Conservation (phyloP, 2,888 invertebrate genomes). For the Polia nebulosa region DNA sequence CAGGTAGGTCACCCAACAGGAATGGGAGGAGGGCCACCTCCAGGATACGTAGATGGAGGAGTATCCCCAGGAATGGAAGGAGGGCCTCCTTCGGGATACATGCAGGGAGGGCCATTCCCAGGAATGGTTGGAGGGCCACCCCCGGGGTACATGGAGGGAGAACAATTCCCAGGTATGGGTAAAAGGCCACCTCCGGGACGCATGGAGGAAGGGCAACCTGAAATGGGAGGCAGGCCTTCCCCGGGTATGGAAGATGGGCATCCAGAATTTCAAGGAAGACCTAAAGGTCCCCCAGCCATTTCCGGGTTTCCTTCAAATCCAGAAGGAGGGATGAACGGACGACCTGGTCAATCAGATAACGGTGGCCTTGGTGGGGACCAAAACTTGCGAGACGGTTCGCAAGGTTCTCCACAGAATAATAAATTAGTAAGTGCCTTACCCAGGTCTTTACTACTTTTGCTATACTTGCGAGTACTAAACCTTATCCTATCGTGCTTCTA, state of each 20-base stretch:
- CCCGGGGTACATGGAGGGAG: not conserved
- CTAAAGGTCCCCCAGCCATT: not conserved
- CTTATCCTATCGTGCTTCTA: no score
- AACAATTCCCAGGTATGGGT: not conserved
- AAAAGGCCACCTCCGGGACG: not conserved
- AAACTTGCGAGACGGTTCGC: not conserved
- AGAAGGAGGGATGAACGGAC: not conserved
- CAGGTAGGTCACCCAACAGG: no score
- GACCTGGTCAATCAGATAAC: not conserved
- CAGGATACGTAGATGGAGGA: no score
- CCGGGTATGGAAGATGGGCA: not conserved
- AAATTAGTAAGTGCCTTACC: conserved; percentile 11
- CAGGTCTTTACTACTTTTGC: not conserved
- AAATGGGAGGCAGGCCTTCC: no score
- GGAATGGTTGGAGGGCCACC: not conserved
- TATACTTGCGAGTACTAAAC: no score
- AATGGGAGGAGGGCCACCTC: not conserved
- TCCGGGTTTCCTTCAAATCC: not conserved
- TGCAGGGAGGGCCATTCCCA: not conserved
- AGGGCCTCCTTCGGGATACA: not conserved
- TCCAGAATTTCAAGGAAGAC: not conserved
- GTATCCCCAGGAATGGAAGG: not conserved
- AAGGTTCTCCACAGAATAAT: not conserved
- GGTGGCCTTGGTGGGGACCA: not conserved
- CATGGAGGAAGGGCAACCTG: not conserved